Conservation (phyloP, 1,140 invertebrate genomes). For the Brachionus rubens region DNA sequence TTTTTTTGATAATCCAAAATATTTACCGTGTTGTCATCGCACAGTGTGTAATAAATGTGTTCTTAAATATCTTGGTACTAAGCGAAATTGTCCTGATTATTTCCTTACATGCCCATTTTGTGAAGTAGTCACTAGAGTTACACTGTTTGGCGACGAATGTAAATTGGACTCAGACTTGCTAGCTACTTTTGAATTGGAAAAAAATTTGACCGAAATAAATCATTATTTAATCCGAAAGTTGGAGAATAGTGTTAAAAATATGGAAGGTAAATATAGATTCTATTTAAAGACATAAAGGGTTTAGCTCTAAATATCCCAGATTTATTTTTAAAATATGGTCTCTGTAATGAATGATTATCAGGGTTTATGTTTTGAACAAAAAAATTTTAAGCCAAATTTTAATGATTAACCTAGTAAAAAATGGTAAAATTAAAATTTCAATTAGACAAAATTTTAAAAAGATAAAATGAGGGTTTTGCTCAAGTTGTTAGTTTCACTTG, state of each 20-base stretch:
- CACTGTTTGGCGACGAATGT: not conserved
- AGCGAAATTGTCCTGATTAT: not conserved
- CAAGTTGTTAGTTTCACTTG: no score
- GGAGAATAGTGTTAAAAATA: slow-evolving; percentile 18
- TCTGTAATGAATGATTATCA: no score
- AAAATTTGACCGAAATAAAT: not conserved
- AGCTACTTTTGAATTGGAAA: not conserved
- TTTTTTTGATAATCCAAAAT: slow-evolving; percentile 21
- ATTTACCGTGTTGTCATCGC: not conserved
- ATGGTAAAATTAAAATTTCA: no score
- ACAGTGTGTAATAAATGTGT: slow-evolving; percentile 6
- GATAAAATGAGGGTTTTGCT: no score
- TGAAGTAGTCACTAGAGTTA: not conserved
- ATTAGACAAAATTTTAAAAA: no score
- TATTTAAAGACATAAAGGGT: no score
- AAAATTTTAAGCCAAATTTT: no score
- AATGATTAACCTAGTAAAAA: no score
- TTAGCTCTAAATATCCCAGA: no score
- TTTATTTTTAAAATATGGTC: not conserved
- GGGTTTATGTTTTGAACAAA: no score
- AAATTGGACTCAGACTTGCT: not conserved
- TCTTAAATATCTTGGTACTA: not conserved
- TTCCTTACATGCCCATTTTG: slow-evolving; percentile 9
- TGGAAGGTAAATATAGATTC: not conserved
- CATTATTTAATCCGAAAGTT: not conserved